Evolutionary conservation across 2,888 invertebrate genomes (phyloP), one percentile per base, ranked within the genome.

Genomic region (Pseudoips prasinana): DNA sequence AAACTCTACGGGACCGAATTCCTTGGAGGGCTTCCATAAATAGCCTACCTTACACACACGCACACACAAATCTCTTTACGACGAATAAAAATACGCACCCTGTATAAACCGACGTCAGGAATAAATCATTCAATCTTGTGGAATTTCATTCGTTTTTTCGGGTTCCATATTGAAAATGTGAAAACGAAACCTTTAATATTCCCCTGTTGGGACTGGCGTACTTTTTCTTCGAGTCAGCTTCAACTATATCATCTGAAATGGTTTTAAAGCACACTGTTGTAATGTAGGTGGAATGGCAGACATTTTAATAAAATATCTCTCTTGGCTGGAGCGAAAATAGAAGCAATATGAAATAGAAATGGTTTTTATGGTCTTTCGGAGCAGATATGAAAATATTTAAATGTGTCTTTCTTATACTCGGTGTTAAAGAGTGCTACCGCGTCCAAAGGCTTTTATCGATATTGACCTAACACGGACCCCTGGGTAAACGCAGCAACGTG

Each of bases 61-160:
- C 46, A 58, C 71, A 71, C 75, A 75, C 83, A 85, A 82, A 84
- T 73, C 74, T 66, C 73, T 82, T 82, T 82, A 85, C 78, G 83
- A 80, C 77, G 73, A 75, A 81, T 81, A 83, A 84, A 79, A 83
- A 74, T 73, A 73, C 70, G 67, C 63, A 67, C 57, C 62, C 64
- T 47, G 63, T 62, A 65, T 62, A 68, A 58, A 50, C 56, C 62
- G 54, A 55, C 63, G 64, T 65, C 63, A 58, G 39, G 47, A 66
- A 79, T 82, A 82, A 80, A 83, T 83, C 80, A 81, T 80, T 81
- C 80, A 80, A 81, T 81, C 73, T 67, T 58, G 53, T 58, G 64
- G 59, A 65, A 66, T 66, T 71, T 62, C 43, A 47, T 44, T 39
- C 40, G 40, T 32, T 46, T 47, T 50, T 57, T 48, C 7, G 44